Evolutionary conservation across 1,140 invertebrate species (phyloP).

Genomic region (Ceratina australensis): DNA sequence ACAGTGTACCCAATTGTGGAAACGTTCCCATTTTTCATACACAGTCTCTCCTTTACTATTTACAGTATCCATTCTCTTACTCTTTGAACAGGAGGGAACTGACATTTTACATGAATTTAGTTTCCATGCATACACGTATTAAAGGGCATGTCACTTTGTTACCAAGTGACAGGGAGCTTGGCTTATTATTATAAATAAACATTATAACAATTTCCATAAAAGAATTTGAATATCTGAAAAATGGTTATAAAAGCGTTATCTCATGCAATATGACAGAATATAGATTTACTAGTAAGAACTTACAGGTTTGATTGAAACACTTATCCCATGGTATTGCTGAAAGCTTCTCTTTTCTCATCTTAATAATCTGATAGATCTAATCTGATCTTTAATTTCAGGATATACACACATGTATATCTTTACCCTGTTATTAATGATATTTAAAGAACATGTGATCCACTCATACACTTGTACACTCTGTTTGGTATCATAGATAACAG

Average conservation of each 20-base stretch:
- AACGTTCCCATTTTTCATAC: conserved; percentile 80
- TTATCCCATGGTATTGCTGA: conserved; percentile 28
- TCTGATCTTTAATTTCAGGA: conserved; percentile 9
- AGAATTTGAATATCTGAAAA: conserved; percentile 38
- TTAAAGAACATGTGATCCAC: conserved; percentile 28
- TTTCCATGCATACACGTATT: conserved; percentile 23
- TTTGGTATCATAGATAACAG: background rate
- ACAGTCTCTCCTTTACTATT: conserved; percentile 36
- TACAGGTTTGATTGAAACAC: conserved; percentile 41
- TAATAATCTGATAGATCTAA: conserved; percentile 35
- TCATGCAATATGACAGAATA: background rate
- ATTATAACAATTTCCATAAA: conserved; percentile 23
- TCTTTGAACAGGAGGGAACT: conserved; percentile 65
- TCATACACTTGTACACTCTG: conserved; percentile 7
- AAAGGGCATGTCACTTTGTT: conserved; percentile 21
- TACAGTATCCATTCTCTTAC: conserved; percentile 46
- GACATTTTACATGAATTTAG: conserved; percentile 65
- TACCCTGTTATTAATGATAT: conserved; percentile 51
- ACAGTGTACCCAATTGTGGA: conserved; percentile 97
- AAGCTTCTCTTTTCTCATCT: background rate
- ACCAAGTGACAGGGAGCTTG: conserved; percentile 20
- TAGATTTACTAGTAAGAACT: conserved; percentile 7
- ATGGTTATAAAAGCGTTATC: background rate
- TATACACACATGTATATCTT: conserved; percentile 18
- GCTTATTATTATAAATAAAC: conserved; percentile 24